A percentile compares a stretch with the other conserved stretches of the same genome.
phyloP scores from a whole-genome alignment of 2,113 vertebrate genomes.

The Hippopotamus amphibius region DNA sequence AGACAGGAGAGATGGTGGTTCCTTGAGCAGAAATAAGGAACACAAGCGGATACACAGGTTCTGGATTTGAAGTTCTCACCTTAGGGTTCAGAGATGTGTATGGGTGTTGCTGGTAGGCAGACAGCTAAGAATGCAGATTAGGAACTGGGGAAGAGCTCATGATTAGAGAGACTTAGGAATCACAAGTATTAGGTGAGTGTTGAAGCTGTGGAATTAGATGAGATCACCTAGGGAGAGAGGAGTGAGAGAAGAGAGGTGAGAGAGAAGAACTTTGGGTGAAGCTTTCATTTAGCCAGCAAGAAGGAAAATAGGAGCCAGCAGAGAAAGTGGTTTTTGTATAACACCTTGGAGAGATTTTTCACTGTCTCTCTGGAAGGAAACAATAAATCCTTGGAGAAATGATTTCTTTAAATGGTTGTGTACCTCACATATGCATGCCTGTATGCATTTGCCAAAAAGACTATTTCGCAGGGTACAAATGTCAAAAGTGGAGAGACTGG shows the following conservation, averaged over 20 bases:
- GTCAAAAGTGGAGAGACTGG: not conserved
- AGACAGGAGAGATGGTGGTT: not conserved
- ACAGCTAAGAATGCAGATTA: not conserved
- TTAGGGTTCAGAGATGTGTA: not conserved
- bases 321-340: not conserved
- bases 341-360: not conserved
- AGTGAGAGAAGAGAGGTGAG: not conserved
- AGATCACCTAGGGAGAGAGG: not conserved
- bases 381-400: not conserved
- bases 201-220: not conserved
- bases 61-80: not conserved
- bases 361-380: not conserved
- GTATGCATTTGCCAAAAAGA: constrained; percentile 1
- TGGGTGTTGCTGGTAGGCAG: not conserved
- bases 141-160: not conserved
- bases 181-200: not conserved
- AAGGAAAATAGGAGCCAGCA: not conserved
- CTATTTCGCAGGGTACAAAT: not conserved
- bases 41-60: not conserved
- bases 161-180: not conserved
- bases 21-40: not conserved
- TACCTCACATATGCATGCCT: not conserved
- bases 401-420: not conserved
- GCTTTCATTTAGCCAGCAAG: not conserved
- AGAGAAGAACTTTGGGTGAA: not conserved